A percentile compares a stretch with the other conserved stretches of the same genome.
phyloP scores from a whole-genome alignment of 2,888 invertebrate genomes.

The Zeuzera pyrina region DNA sequence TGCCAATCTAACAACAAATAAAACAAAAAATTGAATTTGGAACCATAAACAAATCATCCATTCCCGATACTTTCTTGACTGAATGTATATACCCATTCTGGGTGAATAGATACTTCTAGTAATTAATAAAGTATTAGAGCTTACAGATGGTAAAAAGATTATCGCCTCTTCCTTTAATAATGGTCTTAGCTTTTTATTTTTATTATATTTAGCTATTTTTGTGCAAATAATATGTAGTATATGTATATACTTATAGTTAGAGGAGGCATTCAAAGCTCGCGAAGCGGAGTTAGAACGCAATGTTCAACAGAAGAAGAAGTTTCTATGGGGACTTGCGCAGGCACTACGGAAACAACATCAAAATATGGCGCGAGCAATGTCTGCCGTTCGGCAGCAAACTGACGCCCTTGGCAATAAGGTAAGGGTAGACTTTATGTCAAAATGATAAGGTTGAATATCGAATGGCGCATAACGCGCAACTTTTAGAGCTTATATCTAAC shows the following conservation, averaged over 20 bases:
- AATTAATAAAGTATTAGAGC: too few relatives aligned
- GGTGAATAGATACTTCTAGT: too few relatives aligned
- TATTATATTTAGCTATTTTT: neutral
- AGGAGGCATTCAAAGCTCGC: slow-evolving; percentile 36
- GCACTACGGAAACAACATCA: slow-evolving; percentile 42
- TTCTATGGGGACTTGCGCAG: slow-evolving; percentile 50
- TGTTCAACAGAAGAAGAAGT: slow-evolving; percentile 44
- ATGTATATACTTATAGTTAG: slow-evolving; percentile 31
- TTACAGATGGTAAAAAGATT: too few relatives aligned
- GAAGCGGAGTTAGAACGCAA: slow-evolving; percentile 29
- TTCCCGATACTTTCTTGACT: too few relatives aligned
- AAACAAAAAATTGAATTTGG: too few relatives aligned
- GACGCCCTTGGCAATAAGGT: slow-evolving; percentile 40
- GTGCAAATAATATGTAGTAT: neutral
- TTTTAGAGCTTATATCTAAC: too few relatives aligned
- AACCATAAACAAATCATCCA: too few relatives aligned
- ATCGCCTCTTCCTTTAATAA: too few relatives aligned
- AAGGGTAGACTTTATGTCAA: neutral
- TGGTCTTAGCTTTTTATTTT: neutral
- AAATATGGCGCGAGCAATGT: slow-evolving; percentile 39
- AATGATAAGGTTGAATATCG: neutral
- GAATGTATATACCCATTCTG: too few relatives aligned
- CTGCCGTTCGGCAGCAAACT: slow-evolving; percentile 29
- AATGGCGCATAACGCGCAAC: too few relatives aligned
- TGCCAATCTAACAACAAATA: too few relatives aligned